A percentile compares a stretch with the other conserved stretches of the same genome.
These are phyloP conservation scores for Hippopotamyrus pictus DNA, from an alignment of 2,797 vertebrate species.

Conservation along the genomic window DNA sequence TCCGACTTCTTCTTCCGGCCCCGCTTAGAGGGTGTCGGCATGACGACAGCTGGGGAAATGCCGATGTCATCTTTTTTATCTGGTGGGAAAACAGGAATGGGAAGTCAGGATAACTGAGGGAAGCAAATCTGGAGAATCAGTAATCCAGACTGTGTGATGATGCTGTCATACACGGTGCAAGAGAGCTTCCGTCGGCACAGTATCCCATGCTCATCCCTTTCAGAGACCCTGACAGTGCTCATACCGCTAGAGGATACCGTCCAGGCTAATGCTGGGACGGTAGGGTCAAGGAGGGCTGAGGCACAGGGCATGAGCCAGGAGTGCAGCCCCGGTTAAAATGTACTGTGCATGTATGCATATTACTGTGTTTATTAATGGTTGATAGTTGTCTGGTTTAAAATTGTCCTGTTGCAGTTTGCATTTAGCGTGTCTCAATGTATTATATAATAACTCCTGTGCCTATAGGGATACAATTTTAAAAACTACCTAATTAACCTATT, in stretches of 20 bases:
- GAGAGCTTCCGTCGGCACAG: neutral
- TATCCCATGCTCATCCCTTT: neutral
- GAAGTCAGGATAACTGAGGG: neutral
- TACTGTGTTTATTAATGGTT: neutral
- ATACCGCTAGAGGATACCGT: neutral
- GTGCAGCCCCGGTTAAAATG: neutral
- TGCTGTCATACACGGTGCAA: neutral
- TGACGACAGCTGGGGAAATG: constrained; percentile 55
- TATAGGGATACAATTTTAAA: neutral
- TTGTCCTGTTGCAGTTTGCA: neutral
- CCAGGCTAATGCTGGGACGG: neutral
- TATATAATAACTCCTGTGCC: neutral
- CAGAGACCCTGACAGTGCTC: neutral
- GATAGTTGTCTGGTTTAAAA: neutral
- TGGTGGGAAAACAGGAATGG: constrained; percentile 23
- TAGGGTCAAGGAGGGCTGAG: neutral
- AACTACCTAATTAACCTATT: neutral
- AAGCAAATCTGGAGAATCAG: neutral
- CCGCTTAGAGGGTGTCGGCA: constrained; percentile 67
- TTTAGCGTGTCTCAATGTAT: neutral
- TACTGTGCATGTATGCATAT: neutral
- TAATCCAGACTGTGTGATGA: neutral
- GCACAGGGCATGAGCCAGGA: neutral
- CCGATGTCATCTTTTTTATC: constrained; percentile 63
- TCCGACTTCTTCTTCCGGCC: constrained; percentile 84